These are phyloP conservation scores for Corvus hawaiiensis DNA, from an alignment of 2,113 vertebrate genomes.

Conservation along the genomic window DNA sequence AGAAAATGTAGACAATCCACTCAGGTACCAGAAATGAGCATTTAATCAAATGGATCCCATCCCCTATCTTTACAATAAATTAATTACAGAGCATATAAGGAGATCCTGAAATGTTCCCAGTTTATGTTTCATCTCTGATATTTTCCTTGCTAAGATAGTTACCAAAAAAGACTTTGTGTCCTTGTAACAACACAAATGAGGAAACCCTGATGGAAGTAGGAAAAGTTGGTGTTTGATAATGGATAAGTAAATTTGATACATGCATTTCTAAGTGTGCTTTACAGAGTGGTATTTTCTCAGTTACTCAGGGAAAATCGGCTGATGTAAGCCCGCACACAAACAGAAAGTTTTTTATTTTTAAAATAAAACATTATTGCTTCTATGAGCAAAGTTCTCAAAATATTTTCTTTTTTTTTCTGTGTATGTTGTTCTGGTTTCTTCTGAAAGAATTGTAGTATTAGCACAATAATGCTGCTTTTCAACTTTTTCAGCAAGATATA, in stretches of 20 bases:
- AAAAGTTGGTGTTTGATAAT: background rate
- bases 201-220: background rate
- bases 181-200: background rate
- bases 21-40: background rate
- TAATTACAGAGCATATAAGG: background rate
- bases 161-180: background rate
- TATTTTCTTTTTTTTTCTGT: background rate
- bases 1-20: background rate
- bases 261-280: background rate
- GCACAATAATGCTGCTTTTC: background rate
- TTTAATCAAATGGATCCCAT: background rate
- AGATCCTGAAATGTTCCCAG: background rate
- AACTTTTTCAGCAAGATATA: background rate
- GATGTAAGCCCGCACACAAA: background rate
- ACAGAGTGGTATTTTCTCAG: background rate
- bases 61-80: background rate
- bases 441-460: background rate
- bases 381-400: background rate
- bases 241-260: background rate
- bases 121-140: background rate
- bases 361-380: background rate
- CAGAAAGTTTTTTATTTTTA: background rate
- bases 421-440: background rate
- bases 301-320: background rate
- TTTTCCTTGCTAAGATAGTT: background rate